Evolutionary conservation across 2,888 invertebrate species (phyloP), one percentile per base, ranked within the genome.

Genomic region (Watsonalla cultraria): DNA sequence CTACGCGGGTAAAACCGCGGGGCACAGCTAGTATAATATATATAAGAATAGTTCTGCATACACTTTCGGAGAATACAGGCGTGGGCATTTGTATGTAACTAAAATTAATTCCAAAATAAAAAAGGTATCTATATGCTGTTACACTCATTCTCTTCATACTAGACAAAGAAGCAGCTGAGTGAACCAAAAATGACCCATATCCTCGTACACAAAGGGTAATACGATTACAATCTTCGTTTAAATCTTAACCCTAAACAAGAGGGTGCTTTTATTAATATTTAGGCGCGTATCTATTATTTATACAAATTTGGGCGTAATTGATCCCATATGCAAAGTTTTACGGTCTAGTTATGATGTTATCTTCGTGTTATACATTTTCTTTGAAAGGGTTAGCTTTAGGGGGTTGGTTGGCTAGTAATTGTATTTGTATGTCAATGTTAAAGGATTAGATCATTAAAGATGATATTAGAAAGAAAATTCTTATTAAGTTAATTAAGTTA

Each of bases 221-320:
- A 65, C 72, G 83, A 84, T 83, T 68, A 70, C 83, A 49, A 86
- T 86, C 89, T 59, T 55, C 70, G 71, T 79, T 80, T 76, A 78
- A 83, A 84, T 86, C 84, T 86, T 83, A 84, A 80, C 88, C 87
- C 86, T 78, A 78, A 68, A 66, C 72, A 68, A 56, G 68, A 66
- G 82, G 88, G 86, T 80, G 77, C 79, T 83, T 86, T 87, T 88
- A 90, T 90, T 89, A 89, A 90, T 88, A 88, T 88, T 85, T 86
- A 83, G 79, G 76, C 78, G 70, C 83, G 77, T 87, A 87, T 85
- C 86, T 73, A 62, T 72, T 61, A 73, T 73, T 80, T 80, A 79
- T 77, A 83, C 84, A 78, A 85, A 83, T 83, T 80, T 71, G 60
- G 70, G 63, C 70, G 69, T 88, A 86, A 88, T 86, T 85, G 79